phyloP scores from a whole-genome alignment of 1,140 invertebrate species.

The Chionoecetes opilio region DNA sequence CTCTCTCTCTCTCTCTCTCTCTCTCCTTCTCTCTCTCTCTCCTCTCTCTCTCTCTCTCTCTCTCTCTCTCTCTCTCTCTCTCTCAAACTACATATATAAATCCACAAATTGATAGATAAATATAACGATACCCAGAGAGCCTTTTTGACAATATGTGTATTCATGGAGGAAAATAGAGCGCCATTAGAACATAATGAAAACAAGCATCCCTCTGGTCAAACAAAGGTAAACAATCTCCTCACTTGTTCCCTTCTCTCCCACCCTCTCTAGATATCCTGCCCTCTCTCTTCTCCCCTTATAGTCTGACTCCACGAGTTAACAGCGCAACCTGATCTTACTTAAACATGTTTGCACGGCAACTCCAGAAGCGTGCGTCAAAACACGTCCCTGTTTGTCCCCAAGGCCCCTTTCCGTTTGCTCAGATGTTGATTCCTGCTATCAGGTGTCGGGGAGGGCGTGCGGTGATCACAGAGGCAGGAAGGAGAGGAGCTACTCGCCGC shows the following conservation, averaged over 20 bases:
- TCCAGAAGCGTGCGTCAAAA: conserved; percentile 71
- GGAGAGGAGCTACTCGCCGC: background rate
- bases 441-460: conserved; percentile 42
- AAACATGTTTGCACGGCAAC: conserved; percentile 68
- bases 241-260: background rate
- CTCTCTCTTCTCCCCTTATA: background rate
- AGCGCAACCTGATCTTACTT: conserved; percentile 56
- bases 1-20: background rate
- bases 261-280: background rate
- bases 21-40: no score
- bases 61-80: no score
- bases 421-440: conserved; percentile 72
- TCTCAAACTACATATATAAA: no score
- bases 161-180: background rate
- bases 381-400: conserved; percentile 61
- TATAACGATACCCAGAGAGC: background rate
- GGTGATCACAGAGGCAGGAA: conserved; percentile 1
- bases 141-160: background rate
- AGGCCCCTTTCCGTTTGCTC: conserved; percentile 57
- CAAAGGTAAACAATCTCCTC: conserved; percentile 34
- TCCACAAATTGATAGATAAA: background rate
- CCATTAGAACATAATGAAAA: conserved; percentile 44
- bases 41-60: background rate
- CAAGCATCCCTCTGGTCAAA: conserved; percentile 46
- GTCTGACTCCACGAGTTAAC: conserved; percentile 15